Percentiles rank a stretch among this genome's conserved stretches.
Conservation (phyloP, 2,113 vertebrate genomes). For the Chrysochloris asiatica region DNA sequence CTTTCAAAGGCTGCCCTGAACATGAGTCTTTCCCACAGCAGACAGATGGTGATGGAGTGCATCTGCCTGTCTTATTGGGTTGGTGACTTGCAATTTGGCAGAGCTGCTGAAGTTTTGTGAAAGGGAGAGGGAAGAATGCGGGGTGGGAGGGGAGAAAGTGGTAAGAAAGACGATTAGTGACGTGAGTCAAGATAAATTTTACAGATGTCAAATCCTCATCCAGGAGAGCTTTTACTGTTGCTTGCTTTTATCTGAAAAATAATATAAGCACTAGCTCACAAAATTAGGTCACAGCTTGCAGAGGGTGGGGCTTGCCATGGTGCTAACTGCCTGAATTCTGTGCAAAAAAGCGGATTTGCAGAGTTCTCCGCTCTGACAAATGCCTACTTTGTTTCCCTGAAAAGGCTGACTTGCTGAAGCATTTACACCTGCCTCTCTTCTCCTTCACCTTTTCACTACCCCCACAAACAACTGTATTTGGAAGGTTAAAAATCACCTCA, state of each 20-base stretch:
- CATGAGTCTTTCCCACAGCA: not conserved
- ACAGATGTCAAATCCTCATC: constrained; percentile 61
- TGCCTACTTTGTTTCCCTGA: constrained; percentile 71
- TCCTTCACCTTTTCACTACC: not conserved
- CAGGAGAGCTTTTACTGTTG: constrained; percentile 20
- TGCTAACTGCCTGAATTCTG: constrained; percentile 48
- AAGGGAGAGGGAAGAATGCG: not conserved
- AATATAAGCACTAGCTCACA: constrained; percentile 48
- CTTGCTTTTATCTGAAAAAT: constrained; percentile 66
- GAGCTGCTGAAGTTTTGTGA: not conserved
- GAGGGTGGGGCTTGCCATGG: constrained; percentile 70
- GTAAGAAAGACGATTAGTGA: not conserved
- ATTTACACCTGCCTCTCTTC: not conserved
- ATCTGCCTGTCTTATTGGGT: not conserved
- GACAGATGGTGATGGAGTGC: not conserved
- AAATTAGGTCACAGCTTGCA: constrained; percentile 72
- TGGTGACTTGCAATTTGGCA: not conserved
- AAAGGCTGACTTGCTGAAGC: constrained; percentile 63
- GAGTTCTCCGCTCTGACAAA: constrained; percentile 64
- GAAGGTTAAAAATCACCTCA: constrained; percentile 54
- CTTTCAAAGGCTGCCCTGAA: not conserved
- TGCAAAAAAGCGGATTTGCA: not conserved
- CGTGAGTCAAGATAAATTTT: constrained; percentile 53
- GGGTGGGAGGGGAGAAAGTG: not conserved
- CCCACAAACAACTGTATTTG: constrained; percentile 46